phyloP scores from a whole-genome alignment of 2,113 vertebrate genomes.

The Hyperopisus bebe region DNA sequence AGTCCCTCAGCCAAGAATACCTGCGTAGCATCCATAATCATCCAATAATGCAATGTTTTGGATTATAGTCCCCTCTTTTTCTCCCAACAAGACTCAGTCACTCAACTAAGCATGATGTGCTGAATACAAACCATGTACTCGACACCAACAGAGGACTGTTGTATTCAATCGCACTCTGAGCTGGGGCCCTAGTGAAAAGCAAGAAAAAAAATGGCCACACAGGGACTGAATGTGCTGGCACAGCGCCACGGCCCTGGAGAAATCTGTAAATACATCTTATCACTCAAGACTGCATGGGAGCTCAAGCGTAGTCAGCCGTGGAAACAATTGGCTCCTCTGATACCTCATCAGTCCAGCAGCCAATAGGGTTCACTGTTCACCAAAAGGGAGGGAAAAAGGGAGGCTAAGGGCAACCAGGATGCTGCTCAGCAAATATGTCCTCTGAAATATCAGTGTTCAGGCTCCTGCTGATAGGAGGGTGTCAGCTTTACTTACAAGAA shows the following conservation, averaged over 20 bases:
- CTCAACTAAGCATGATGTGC: constrained; percentile 8
- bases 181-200: background rate
- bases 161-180: background rate
- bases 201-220: background rate
- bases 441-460: background rate
- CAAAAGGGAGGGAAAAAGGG: background rate
- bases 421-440: background rate
- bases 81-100: background rate
- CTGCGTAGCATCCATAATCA: constrained; percentile 25
- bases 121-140: constrained; percentile 12
- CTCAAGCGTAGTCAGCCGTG: background rate
- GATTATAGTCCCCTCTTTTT: background rate
- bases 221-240: background rate
- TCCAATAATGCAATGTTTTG: constrained; percentile 20
- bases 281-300: background rate
- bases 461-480: background rate
- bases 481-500: background rate
- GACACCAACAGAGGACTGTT: background rate
- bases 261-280: background rate
- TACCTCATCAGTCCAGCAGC: background rate
- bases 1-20: constrained; percentile 13
- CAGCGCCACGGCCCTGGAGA: background rate
- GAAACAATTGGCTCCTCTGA: background rate
- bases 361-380: background rate
- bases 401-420: background rate